Evolutionary conservation across 1,140 invertebrate species (phyloP), one percentile per base, ranked within the genome.

Genomic region (Aphelenchoides avenae): DNA sequence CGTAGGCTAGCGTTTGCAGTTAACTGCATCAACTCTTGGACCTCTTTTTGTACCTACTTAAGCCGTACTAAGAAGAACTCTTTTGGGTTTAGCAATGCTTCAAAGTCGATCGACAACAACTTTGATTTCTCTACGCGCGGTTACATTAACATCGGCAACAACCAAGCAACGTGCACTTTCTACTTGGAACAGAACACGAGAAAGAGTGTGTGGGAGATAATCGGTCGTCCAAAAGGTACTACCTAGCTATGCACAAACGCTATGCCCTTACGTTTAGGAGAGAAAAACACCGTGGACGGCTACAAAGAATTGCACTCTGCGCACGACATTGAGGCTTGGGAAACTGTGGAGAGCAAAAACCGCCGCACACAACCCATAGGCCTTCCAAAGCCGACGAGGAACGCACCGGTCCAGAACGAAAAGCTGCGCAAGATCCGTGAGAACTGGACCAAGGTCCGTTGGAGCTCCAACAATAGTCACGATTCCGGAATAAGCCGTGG

Each of bases 101-200:
- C 56, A 13, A 47, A 46, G 41, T 48, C 57, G 4, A 15, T 33
- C 9, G 18, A 22, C 15, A 60, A 60, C 57, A 29, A 64, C 1
- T 60, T 64, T 29, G 57, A 37, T 0, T 64, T 60, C 27, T 27
- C 41, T 24, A 60, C 40, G 11, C 34, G 37, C 29, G 57, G 57
- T 18, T 61, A 61, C 29, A 22, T 60, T 18, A 61, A 61, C 6
- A 61, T 61, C 9, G 57, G 57, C 6, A 57, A 56, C 30, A 54
- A 42, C 15, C 55, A 57, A 50, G 57, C 41, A 2, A 47, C 46
- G n/a, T 61, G 53, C 15, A 61, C 57, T 39, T 60, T 64, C 41
- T 60, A 29, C 39, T 47, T 60, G 40, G 57, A 60, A 41, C 20
- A 26, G 31, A 60, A 60, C 39, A 48, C 59, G 4, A 60, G 61